phyloP scores from a whole-genome alignment of 2,113 vertebrate species.

The Morone chrysops region DNA sequence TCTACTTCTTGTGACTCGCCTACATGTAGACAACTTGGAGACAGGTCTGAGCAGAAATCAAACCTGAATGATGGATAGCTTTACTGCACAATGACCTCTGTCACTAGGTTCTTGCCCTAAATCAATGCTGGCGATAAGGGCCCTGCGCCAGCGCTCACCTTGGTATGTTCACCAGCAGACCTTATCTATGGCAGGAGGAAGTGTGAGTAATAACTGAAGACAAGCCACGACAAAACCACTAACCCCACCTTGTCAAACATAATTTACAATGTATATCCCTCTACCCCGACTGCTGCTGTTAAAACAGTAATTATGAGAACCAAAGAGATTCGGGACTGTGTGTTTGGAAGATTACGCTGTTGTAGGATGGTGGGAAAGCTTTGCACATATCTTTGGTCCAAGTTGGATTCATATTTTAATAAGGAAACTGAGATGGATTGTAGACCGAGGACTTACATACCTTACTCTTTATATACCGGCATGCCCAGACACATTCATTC shows the following conservation, averaged over 20 bases:
- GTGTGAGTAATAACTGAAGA: slow-evolving; percentile 94
- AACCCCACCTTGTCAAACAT: slow-evolving; percentile 98
- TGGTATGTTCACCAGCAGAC: slow-evolving; percentile 84
- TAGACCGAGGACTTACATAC: slow-evolving; percentile 45
- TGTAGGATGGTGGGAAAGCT: slow-evolving; percentile 68
- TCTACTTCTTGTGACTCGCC: slow-evolving; percentile 37
- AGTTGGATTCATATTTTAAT: slow-evolving; percentile 28
- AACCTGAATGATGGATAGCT: slow-evolving; percentile 82
- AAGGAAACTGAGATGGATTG: slow-evolving; percentile 62
- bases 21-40: slow-evolving; percentile 80
- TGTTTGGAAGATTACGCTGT: slow-evolving; percentile 85
- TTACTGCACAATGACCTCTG: slow-evolving; percentile 84
- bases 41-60: slow-evolving; percentile 82
- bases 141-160: slow-evolving; percentile 83
- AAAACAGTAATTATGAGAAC: slow-evolving; percentile 93
- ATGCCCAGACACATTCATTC: slow-evolving; percentile 29
- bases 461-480: background rate
- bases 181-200: slow-evolving; percentile 91
- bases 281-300: slow-evolving; percentile 77
- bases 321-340: slow-evolving; percentile 83
- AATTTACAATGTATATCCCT: slow-evolving; percentile 93
- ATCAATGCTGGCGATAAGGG: slow-evolving; percentile 89
- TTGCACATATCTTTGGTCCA: slow-evolving; percentile 76
- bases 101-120: slow-evolving; percentile 91
- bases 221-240: slow-evolving; percentile 93